Evolutionary conservation across 2,113 vertebrate species (phyloP), one percentile per base, ranked within the genome.

Genomic region (Macheiramphus alcinus): DNA sequence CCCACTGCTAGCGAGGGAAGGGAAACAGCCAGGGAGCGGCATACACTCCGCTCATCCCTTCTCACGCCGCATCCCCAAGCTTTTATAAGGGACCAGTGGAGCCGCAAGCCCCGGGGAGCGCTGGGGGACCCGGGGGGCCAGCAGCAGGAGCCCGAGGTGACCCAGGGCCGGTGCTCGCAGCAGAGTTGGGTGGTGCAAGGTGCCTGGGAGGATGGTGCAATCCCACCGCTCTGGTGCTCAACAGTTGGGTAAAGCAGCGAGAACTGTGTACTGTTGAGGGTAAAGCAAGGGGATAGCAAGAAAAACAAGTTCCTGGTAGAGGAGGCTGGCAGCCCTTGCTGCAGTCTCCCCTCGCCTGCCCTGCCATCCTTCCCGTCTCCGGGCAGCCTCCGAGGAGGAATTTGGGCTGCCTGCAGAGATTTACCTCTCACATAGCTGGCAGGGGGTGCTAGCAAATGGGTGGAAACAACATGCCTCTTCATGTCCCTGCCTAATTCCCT

Each of bases 391-490:
- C 6, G 16, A 90, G 67, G 4, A 56, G 47, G 86, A 89, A 86
- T 82, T 36, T 7, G 13, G 53, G 85, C 80, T 32, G 62, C 86
- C 18, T 3, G 84, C 81, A 38, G 70, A 62, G 88, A 53, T 90
- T 66, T 53, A 65, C 88, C 89, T 84, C 81, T 86, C 72, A 3
- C 76, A 4, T n/a, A 65, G 80, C 90, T 93, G 89, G 65, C 90
- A 67, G 85, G 75, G 86, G 84, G 45, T 74, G 83, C 66, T 27
- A 11, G 59, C 50, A 22, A 48, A 92, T 11, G 89, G 91, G 53
- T 94, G 88, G 82, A n/a, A 94, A 42, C 62, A 34, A 76, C 96
- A 65, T 62, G 96, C 88, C 93, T 70, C 80, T 71, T 95, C 96
- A 82, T 3, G 93, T 31, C 86, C 58, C 94, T 45, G 92, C 87